Evolutionary conservation across 2,888 invertebrate species (phyloP).

Genomic region (Tortrix viridana): DNA sequence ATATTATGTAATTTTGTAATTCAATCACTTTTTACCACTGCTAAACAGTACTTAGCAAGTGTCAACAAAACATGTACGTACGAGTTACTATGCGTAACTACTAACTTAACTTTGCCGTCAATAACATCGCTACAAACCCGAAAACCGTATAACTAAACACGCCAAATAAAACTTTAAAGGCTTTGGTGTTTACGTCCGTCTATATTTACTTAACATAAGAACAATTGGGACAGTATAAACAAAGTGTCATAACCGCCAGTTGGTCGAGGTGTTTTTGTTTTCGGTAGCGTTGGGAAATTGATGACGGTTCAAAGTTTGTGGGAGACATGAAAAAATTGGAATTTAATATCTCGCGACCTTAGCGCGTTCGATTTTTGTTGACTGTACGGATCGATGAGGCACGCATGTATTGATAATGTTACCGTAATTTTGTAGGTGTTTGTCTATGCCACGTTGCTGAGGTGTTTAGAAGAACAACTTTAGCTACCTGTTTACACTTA

Average conservation of each 20-base stretch:
- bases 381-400: not conserved
- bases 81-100: not conserved
- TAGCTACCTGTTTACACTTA: no score
- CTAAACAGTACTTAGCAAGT: not conserved
- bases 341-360: conserved; percentile 21
- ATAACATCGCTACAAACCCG: not conserved
- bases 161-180: no score
- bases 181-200: not conserved
- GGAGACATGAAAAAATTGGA: conserved; percentile 16
- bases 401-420: conserved; percentile 7
- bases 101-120: conserved; percentile 2
- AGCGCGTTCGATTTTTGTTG: conserved; percentile 29
- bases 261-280: no score
- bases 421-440: no score
- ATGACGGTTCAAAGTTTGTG: no score
- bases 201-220: not conserved
- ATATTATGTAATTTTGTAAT: no score
- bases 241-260: no score
- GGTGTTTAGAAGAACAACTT: no score
- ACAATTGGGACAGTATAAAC: no score
- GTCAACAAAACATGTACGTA: conserved; percentile 8
- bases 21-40: no score
- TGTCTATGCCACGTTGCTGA: no score
- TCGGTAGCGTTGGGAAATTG: no score
- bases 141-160: not conserved